Base-by-base conservation (phyloP, 1,140 invertebrate species). In the Saxidomus purpurata region DNA sequence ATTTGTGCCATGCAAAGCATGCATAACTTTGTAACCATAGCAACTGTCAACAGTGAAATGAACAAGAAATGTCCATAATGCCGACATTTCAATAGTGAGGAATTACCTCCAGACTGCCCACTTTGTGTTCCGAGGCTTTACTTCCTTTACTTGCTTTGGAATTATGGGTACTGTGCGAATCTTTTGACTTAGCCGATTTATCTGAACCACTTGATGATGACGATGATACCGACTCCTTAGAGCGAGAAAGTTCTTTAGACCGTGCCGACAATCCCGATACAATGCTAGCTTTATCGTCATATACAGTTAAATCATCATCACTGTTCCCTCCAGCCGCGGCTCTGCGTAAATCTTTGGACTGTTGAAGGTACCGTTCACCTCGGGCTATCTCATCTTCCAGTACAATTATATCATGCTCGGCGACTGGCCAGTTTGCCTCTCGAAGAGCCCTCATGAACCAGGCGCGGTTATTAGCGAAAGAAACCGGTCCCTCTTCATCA, bases 401-500 rank as follows among this genome's bases (percentile, higher is more conserved):
- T 1, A 92, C 97, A 97, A 0, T 97, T 97, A 17, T 94, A 97
- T 59, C 95, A 97, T 40, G 96, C 96, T 19, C 97, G 97, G 52
- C 97, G 97, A 28, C 95, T 97, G 91, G 97, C 98, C 83, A 98
- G 97, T 96, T 96, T 96, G 83, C 91, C 47, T 92, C 83, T 19
- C 91, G 91, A 40, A 95, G 79, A 28, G 90, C 89, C 61, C 90
- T 79, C 38, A 92, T 80, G 22, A 94, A 71, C 59, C 89, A 84
- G 38, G 74, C 40, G 34, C 90, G 91, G 77, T 95, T 93, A 11
- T 94, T 92, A 11, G 79, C 36, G 83, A 94, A 94, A 15, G 91
- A 90, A 25, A 94, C 89, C 19, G 92, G 91, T 13, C 49, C 84
- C 13, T 87, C 79, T 19, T 69, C 88, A 6, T 83, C 79, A 76